Conservation (phyloP, 1,140 invertebrate genomes). For the Caenorhabditis remanei region DNA sequence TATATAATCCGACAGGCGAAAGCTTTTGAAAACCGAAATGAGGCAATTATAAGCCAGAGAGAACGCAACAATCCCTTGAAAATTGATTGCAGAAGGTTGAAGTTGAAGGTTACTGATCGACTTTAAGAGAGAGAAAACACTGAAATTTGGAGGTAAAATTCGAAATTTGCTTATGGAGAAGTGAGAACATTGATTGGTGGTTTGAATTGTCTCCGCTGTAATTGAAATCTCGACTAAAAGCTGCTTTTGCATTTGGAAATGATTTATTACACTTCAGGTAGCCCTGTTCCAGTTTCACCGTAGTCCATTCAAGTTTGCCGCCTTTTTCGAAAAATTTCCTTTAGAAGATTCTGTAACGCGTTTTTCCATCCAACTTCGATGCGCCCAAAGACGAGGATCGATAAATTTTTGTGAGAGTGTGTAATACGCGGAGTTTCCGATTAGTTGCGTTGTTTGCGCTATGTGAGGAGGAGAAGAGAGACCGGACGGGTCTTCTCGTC, state of each 20-base stretch:
- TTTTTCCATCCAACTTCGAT: neutral
- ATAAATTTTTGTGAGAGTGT: constrained; percentile 4
- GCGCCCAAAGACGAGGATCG: neutral
- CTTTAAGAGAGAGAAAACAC: neutral
- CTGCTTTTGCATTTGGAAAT: no score
- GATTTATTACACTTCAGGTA: no score
- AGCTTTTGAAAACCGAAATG: neutral
- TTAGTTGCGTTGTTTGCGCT: constrained; percentile 45
- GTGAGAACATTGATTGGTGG: neutral
- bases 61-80: neutral
- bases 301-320: neutral
- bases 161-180: no score
- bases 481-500: neutral
- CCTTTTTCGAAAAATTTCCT: neutral
- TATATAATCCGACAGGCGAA: neutral
- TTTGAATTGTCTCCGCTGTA: no score
- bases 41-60: neutral
- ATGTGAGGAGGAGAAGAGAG: neutral
- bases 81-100: constrained; percentile 18
- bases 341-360: neutral
- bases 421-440: neutral
- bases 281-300: no score
- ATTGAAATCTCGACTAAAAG: no score
- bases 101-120: neutral
- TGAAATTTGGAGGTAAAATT: constrained; percentile 19